A percentile compares a stretch with the other conserved stretches of the same genome.
These are phyloP conservation scores for Idaea dimidiata DNA, from an alignment of 2,888 invertebrate genomes.

Conservation along the genomic window DNA sequence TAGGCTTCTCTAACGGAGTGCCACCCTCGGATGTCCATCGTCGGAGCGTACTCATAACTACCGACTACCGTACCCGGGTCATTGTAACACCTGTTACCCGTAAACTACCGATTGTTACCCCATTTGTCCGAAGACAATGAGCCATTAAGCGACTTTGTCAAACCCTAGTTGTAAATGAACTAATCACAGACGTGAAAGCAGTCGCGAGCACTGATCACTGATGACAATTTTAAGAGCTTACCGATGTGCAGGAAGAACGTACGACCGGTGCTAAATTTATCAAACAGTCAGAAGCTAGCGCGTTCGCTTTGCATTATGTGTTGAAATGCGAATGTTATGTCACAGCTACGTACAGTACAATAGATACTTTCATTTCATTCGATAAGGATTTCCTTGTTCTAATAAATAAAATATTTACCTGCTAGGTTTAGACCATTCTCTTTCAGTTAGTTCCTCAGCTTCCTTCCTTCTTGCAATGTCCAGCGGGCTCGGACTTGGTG, in stretches of 20 bases:
- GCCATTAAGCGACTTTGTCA: slow-evolving; percentile 62
- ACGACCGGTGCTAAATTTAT: slow-evolving; percentile 72
- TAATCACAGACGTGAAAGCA: slow-evolving; percentile 74
- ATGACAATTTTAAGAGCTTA: slow-evolving; percentile 78
- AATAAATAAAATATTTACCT: slow-evolving; percentile 57
- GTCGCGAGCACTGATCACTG: slow-evolving; percentile 75
- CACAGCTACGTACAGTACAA: slow-evolving; percentile 50
- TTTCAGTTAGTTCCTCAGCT: slow-evolving; percentile 47
- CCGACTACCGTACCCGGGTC: slow-evolving; percentile 48
- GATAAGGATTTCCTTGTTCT: slow-evolving; percentile 23
- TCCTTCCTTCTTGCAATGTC: slow-evolving; percentile 44
- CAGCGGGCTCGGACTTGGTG: slow-evolving; percentile 67
- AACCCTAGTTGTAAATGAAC: slow-evolving; percentile 66
- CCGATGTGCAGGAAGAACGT: slow-evolving; percentile 73
- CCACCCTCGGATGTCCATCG: slow-evolving; percentile 87
- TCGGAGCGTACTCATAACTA: slow-evolving; percentile 75
- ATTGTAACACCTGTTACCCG: slow-evolving; percentile 49
- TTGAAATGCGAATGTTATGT: slow-evolving; percentile 66
- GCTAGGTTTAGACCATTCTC: slow-evolving; percentile 75
- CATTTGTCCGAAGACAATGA: slow-evolving; percentile 47
- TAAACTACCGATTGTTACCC: slow-evolving; percentile 38
- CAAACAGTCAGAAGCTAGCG: slow-evolving; percentile 69
- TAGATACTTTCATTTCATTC: slow-evolving; percentile 28
- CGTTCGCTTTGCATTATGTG: slow-evolving; percentile 70
- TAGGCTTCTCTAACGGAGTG: slow-evolving; percentile 80